Evolutionary conservation across 2,888 invertebrate species (phyloP), one percentile per base, ranked within the genome.

Genomic region (Cryptophagus acutangulus): DNA sequence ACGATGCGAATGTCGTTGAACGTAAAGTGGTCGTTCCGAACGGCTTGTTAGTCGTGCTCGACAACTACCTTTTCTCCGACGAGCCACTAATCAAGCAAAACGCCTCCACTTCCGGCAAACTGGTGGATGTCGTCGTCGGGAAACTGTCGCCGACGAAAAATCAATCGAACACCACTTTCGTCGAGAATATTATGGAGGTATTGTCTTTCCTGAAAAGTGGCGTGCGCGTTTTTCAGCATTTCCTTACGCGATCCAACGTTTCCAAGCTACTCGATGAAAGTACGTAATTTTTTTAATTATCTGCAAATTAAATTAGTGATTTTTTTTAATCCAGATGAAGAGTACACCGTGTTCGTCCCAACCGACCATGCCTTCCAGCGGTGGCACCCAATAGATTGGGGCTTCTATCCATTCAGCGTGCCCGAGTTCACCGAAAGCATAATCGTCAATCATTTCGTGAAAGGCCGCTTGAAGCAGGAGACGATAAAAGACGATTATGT

Each of bases 361-460:
- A 76, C 77, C 39, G 79, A 80, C 62, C 75, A 76, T 61, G 80
- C 80, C 42, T 80, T 81, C 59, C 79, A 79, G 59, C 68, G 78
- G 46, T 80, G 79, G 79, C 79, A 80, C 64, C 80, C 81, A 39
- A 80, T 80, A 52, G 80, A 80, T 63, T 80, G 80, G 79, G 81
- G 80, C 31, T 81, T 81, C 68, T 80, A 80, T 63, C 80, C 80
- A 2, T 81, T 81, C 61, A 77, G 78, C 53, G 79, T 80, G 35
- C 76, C 77, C 25, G 78, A 79, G 57, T 79, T 79, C 61, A 78
- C 79, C 9, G 78, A 78, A 58, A 74, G 70, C 57, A 71, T 79
- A 39, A 72, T 79, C 54, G 70, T 75, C 48, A 79, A 79, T 63
- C 79, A 79, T 58, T 78, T 79, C 59, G 66, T 79, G 35, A 72